Conservation (phyloP, 2,113 vertebrate species). For the Antigone vipio region DNA sequence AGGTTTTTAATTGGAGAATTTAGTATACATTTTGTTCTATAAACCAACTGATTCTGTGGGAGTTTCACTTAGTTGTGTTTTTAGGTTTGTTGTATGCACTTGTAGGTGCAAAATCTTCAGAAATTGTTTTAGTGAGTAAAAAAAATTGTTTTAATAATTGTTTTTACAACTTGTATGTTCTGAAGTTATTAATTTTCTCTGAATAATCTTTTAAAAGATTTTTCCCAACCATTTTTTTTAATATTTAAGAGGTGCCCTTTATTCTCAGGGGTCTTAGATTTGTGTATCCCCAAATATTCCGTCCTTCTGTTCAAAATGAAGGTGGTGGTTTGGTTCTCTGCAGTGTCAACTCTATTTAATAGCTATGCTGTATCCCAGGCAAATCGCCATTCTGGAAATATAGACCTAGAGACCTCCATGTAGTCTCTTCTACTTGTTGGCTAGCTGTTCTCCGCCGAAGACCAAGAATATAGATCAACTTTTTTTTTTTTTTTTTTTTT, state of each 20-base stretch:
- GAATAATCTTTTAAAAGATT: background rate
- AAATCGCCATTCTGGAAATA: background rate
- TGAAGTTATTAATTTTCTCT: background rate
- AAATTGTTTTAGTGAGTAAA: background rate
- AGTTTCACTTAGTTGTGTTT: constrained; percentile 59
- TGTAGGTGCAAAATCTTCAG: constrained; percentile 22
- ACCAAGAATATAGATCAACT: background rate
- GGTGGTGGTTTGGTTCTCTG: background rate
- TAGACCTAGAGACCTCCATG: background rate
- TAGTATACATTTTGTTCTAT: constrained; percentile 74
- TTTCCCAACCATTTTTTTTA: background rate
- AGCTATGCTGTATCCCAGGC: background rate
- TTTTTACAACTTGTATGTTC: background rate
- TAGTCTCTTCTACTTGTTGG: background rate
- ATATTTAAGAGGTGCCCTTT: background rate
- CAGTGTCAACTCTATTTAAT: background rate
- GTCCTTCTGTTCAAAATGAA: background rate
- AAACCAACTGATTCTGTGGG: constrained; percentile 68
- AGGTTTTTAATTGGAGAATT: constrained; percentile 77
- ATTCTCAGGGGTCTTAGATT: background rate
- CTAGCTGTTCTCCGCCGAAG: background rate
- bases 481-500: background rate
- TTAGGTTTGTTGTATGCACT: constrained; percentile 27
- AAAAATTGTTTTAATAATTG: background rate
- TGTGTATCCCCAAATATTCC: background rate